phyloP scores from a whole-genome alignment of 2,797 vertebrate species.

The Emydoidea blandingii region DNA sequence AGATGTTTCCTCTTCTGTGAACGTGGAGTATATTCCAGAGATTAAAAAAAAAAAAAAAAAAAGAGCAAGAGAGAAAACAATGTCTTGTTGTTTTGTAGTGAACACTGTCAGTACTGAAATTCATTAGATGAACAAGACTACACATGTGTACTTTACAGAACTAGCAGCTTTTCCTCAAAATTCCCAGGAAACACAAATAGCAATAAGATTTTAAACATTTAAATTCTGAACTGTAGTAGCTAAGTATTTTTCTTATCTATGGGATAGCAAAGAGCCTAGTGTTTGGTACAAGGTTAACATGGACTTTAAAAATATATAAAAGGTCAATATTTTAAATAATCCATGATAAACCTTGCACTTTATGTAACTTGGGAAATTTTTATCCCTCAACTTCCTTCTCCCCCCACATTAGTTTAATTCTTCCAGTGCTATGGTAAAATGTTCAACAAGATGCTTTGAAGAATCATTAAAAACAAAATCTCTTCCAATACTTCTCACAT shows the following conservation, averaged over 20 bases:
- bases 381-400: constrained; percentile 6
- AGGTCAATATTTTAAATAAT: neutral
- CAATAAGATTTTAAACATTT: neutral
- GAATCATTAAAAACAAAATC: neutral
- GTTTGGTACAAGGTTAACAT: constrained; percentile 3
- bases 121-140: constrained; percentile 50
- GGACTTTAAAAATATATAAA: neutral
- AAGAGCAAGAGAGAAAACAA: constrained; percentile 53
- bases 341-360: neutral
- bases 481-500: neutral
- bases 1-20: constrained; percentile 78
- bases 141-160: constrained; percentile 33
- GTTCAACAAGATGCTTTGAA: constrained; percentile 12
- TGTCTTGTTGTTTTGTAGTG: constrained; percentile 70
- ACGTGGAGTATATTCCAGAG: constrained; percentile 66
- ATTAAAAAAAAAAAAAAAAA: constrained; percentile 21
- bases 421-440: neutral
- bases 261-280: neutral
- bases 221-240: neutral
- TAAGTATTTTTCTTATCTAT: neutral
- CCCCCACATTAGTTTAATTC: neutral
- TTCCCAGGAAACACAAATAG: constrained; percentile 16
- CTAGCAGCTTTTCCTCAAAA: constrained; percentile 1
- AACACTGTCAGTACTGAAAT: constrained; percentile 64
- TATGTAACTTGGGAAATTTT: neutral